Base-by-base conservation (phyloP, 1,140 invertebrate species). In the Drosophila varians region DNA sequence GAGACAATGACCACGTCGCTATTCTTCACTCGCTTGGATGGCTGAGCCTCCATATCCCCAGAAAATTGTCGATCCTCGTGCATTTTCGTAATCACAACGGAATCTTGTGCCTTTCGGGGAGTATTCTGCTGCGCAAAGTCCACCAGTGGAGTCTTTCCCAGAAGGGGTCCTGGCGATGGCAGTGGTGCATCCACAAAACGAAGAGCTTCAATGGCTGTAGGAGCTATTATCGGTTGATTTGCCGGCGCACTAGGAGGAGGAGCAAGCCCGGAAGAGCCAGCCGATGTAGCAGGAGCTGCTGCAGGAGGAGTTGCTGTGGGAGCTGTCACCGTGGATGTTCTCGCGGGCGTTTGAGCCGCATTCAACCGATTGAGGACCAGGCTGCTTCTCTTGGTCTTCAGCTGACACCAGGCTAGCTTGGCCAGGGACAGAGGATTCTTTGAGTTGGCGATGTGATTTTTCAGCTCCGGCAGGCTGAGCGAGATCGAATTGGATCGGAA, bases 71-170 rank as follows among this genome's bases (percentile, higher is more conserved):
- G 73, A 75, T 91, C 87, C 42, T 91, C 90, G 47, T 91, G 90
- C 88, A 91, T 90, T 72, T 91, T 91, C 0, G 88, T 91, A 2
- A 91, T 91, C 0, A 91, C 79, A 16, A 91, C 90, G 12, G 82
- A 74, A n/a, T 82, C 80, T 21, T 83, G 72, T 0, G 90, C 56
- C 47, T 88, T 89, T 5, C 65, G 56, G 0, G 78, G 75, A 1
- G 75, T 72, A 36, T 43, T 77, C 43, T 80, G 77, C 25, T 71
- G 66, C 0, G 83, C 80, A 18, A 84, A 90, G 48, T 96, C 95
- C n/a, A 96, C 94, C 19, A 96, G 90, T 25, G 95, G 93, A 6
- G 96, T 96, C 71, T 95, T 95, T 2, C 96, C 95, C 12, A 96
- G 91, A 58, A 96, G 91, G 0, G 96, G 96, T 0, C 96, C 96